Evolutionary conservation across 2,113 vertebrate genomes (phyloP).

Genomic region (Todiramphus chloris): DNA sequence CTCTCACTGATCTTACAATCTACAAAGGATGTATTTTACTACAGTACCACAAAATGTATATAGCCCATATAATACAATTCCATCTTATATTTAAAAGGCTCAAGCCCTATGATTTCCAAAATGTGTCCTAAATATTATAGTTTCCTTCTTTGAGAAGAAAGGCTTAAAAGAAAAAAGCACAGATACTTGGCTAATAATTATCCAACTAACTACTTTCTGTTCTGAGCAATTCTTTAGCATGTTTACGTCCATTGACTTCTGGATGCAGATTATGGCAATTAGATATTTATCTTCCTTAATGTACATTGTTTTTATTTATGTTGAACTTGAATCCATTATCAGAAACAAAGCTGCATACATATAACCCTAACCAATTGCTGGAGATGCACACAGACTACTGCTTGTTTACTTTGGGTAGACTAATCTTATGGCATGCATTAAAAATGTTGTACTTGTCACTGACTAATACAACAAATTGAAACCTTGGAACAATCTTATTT

Average conservation of each 20-base stretch:
- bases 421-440: constrained; percentile 73
- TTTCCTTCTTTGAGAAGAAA: neutral
- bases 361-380: constrained; percentile 47
- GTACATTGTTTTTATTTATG: constrained; percentile 72
- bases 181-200: neutral
- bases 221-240: neutral
- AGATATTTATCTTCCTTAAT: constrained; percentile 72
- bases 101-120: neutral
- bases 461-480: constrained; percentile 68
- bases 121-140: neutral
- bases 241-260: constrained; percentile 45
- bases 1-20: neutral
- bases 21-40: neutral
- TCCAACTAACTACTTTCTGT: neutral
- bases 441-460: constrained; percentile 71
- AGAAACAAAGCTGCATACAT: constrained; percentile 75
- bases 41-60: neutral
- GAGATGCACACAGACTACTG: constrained; percentile 61
- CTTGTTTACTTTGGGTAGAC: constrained; percentile 70
- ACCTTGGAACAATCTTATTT: constrained; percentile 17
- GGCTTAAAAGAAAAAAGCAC: neutral
- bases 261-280: constrained; percentile 66
- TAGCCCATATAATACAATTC: neutral
- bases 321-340: constrained; percentile 73
- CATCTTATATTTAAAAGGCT: neutral